Base-by-base conservation (phyloP, 1,140 invertebrate genomes). In the Phthorimaea operculella region DNA sequence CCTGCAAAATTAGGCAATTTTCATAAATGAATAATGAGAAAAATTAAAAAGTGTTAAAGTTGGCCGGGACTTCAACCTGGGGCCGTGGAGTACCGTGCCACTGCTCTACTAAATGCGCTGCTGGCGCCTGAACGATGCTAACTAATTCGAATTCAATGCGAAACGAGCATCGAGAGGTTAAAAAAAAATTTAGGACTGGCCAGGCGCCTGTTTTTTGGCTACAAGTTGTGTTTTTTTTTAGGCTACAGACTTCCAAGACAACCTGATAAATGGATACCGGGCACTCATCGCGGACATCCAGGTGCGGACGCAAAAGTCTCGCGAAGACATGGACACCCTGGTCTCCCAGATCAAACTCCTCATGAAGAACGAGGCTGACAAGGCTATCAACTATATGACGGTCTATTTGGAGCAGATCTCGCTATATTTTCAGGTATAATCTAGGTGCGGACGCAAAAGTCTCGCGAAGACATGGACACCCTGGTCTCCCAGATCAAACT, bases 301-400 rank as follows among this genome's bases (percentile, higher is more conserved):
- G 56, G 68, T 82, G 12, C 61, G 82, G 21, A 83, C 82, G 8
- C 78, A 81, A 34, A 83, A 83, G 45, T 85, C 82, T 7, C 62
- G 79, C 17, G 82, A 85, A 39, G 82, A 85, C 53, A 85, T 85
- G 82, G 82, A 83, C 64, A 85, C 82, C 1, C 62, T 85, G 1
- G 79, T 85, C n/a, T 85, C 82, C 8, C 82, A 85, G 62, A 83
- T 85, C 45, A 85, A 85, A 53, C 66, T 85, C 0, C 69, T 85
- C 7, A 85, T 85, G 82, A 85, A 85, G 54, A 85, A 85, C 50
- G 82, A 85, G 68, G 82, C 82, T 1, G 82, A 85, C 52, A 85
- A 85, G 58, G 82, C 82, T 6, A 82, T 83, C 16, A 85, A 83
- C 58, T 83, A 85, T 57, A 85, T 85, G 79, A 85, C 82, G 7